These are phyloP conservation scores for Macropus fuliginosus DNA, from an alignment of 2,797 vertebrate genomes.

Conservation along the genomic window DNA sequence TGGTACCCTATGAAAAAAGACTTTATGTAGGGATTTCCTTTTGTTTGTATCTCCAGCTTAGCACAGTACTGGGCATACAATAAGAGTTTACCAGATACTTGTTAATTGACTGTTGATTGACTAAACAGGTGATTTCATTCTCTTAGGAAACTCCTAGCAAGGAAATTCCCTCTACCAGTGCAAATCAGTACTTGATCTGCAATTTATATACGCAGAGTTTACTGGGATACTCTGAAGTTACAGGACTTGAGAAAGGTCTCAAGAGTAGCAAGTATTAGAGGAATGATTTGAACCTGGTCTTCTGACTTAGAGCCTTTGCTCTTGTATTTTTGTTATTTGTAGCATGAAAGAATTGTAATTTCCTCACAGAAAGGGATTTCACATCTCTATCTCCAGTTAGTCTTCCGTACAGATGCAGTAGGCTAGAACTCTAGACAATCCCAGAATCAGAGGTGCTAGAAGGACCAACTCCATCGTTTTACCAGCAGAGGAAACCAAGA, in stretches of 20 bases:
- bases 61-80: neutral
- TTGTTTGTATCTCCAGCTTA: neutral
- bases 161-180: neutral
- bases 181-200: neutral
- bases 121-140: neutral
- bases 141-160: neutral
- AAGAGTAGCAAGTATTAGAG: neutral
- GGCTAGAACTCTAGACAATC: neutral
- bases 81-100: neutral
- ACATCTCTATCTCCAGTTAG: neutral
- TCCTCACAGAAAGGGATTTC: neutral
- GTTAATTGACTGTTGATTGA: neutral
- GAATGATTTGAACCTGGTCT: neutral
- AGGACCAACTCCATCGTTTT: slow-evolving; percentile 37
- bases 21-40: neutral
- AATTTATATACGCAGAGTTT: neutral
- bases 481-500: slow-evolving; percentile 29
- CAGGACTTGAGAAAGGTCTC: neutral
- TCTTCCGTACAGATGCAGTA: neutral
- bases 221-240: neutral
- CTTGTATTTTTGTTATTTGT: neutral
- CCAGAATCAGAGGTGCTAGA: slow-evolving; percentile 24
- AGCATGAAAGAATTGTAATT: neutral
- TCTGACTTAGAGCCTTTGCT: neutral
- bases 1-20: neutral